phyloP scores from a whole-genome alignment of 2,888 invertebrate species.

The Diogma glabrata region DNA sequence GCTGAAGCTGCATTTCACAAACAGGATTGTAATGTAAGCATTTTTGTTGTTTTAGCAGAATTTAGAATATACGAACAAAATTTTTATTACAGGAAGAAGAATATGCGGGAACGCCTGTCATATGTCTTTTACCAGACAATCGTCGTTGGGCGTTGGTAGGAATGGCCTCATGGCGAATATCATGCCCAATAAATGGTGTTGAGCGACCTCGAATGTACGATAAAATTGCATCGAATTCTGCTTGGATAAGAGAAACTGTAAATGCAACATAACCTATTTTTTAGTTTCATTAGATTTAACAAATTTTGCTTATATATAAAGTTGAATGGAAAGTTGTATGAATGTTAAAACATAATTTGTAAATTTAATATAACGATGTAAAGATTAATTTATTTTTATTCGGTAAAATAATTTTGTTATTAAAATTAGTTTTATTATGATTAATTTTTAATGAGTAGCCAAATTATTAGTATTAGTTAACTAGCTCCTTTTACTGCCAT shows the following conservation, averaged over 20 bases:
- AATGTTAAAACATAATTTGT: too few relatives aligned
- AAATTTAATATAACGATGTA: too few relatives aligned
- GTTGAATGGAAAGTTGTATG: too few relatives aligned
- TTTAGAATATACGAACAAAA: neutral
- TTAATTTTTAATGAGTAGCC: too few relatives aligned
- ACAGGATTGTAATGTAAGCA: slow-evolving; percentile 72
- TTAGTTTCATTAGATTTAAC: too few relatives aligned
- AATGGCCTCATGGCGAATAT: slow-evolving; percentile 76
- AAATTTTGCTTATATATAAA: too few relatives aligned
- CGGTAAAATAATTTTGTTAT: too few relatives aligned
- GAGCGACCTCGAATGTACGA: slow-evolving; percentile 75
- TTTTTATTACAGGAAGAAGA: slow-evolving; percentile 63
- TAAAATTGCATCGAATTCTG: slow-evolving; percentile 67
- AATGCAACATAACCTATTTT: slow-evolving; percentile 34
- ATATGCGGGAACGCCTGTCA: slow-evolving; percentile 76
- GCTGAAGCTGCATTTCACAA: slow-evolving; percentile 68
- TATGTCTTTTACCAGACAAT: slow-evolving; percentile 59
- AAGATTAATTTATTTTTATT: too few relatives aligned
- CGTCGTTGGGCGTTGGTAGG: slow-evolving; percentile 70
- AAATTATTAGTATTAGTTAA: too few relatives aligned
- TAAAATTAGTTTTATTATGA: too few relatives aligned
- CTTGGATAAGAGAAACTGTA: slow-evolving; percentile 74
- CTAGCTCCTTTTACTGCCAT: slow-evolving; percentile 10
- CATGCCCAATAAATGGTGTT: slow-evolving; percentile 64
- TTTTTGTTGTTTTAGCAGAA: neutral